Evolutionary conservation across 2,797 vertebrate species (phyloP), one percentile per base, ranked within the genome.

Genomic region (Oreochromis grahami): DNA sequence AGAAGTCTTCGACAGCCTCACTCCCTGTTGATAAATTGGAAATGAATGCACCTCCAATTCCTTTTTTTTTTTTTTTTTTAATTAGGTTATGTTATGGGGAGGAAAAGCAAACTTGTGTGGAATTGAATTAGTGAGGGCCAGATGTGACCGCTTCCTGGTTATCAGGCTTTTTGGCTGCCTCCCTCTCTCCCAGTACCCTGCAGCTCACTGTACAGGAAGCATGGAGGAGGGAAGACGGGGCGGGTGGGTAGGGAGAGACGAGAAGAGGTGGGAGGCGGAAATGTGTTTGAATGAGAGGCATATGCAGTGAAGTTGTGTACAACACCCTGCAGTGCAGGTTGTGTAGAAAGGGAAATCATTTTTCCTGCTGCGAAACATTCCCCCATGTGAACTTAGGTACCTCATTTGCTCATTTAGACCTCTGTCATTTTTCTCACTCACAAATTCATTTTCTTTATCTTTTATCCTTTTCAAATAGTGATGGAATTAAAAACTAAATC

Each of bases 61-160:
- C 88, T 88, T 80, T 87, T 83, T 94, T 90, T 89, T 82, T 85
- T 79, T 86, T 79, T 94, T 89, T 89, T 79, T 93, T 95, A 96
- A 96, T 96, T 95, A 94, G 95, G 93, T 96, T 95, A 95, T 93
- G 94, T 95, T 93, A 94, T 91, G 91, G 84, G 87, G 90, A 93
- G 93, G 93, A 93, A 92, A 95, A 91, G 95, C 92, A 95, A 95
- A 95, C 92, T 93, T 94, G 90, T 92, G 91, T 93, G 91, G 93
- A 95, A 93, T 94, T 93, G 92, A 95, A 95, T 96, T 96, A 93
- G 89, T 12, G 86, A 58, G 79, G 84, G 87, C 93, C 95, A 96
- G 95, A 96, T 95, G 95, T 93, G 95, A 88, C 93, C 92, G 86
- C 84, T 94, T 93, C 92, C 92, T 92, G 86, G 91, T 90, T 93